phyloP scores from a whole-genome alignment of 2,797 vertebrate genomes.

The Pipistrellus pygmaeus region DNA sequence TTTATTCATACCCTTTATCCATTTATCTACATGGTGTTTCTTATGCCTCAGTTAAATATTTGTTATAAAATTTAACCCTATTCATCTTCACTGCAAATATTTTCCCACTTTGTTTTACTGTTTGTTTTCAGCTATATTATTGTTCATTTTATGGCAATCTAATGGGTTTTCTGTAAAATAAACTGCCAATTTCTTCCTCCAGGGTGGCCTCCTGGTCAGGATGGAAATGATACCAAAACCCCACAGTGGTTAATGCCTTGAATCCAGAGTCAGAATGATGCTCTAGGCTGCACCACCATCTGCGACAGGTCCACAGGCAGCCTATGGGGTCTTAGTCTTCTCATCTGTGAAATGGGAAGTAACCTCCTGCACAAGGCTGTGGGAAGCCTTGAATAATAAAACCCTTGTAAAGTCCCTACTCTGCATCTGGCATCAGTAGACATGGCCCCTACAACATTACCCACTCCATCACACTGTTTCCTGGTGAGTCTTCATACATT shows the following conservation, averaged over 20 bases:
- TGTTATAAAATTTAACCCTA: constrained; percentile 32
- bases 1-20: not conserved
- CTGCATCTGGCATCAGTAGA: too few relatives aligned
- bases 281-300: not conserved
- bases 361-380: not conserved
- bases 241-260: rapidly evolving
- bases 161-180: constrained; percentile 24
- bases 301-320: rapidly evolving
- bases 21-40: not conserved
- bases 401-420: not conserved
- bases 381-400: not conserved
- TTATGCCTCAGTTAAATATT: not conserved
- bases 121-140: not conserved
- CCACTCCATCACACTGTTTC: rapidly evolving
- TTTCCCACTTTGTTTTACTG: not conserved
- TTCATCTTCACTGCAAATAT: not conserved
- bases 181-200: not conserved
- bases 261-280: not conserved
- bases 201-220: not conserved
- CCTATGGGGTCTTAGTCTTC: not conserved
- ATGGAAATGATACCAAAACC: not conserved
- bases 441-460: rapidly evolving
- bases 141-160: not conserved
- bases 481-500: not conserved
- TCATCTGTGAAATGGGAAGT: not conserved